phyloP scores from a whole-genome alignment of 1,140 invertebrate genomes.

The Pseudomyrmex pallidus region DNA sequence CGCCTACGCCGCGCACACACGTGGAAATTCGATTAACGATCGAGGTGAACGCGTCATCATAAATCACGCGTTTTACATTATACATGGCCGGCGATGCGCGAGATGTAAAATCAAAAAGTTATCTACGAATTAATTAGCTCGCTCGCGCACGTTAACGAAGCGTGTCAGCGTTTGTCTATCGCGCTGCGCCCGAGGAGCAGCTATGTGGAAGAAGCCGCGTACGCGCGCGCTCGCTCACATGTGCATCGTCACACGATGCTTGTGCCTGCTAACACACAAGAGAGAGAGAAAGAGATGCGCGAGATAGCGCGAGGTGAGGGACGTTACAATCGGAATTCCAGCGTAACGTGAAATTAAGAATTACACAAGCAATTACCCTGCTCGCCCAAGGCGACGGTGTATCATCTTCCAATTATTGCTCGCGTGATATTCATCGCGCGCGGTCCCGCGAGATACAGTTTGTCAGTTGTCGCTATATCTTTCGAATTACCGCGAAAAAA shows the following conservation, averaged over 20 bases:
- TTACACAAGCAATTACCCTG: constrained; percentile 84
- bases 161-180: constrained; percentile 79
- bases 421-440: constrained; percentile 73
- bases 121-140: constrained; percentile 79
- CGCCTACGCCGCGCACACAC: not conserved
- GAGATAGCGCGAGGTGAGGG: constrained; percentile 63
- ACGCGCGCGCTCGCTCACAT: constrained; percentile 3
- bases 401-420: constrained; percentile 84
- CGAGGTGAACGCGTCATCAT: constrained; percentile 36
- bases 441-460: constrained; percentile 17
- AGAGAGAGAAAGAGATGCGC: constrained; percentile 69
- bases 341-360: constrained; percentile 84
- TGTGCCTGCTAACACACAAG: constrained; percentile 57
- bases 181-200: constrained; percentile 29
- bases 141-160: constrained; percentile 76
- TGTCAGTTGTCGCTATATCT: constrained; percentile 12
- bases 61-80: constrained; percentile 48
- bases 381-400: constrained; percentile 80
- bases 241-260: constrained; percentile 41
- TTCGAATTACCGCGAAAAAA: not conserved
- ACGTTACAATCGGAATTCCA: constrained; percentile 79
- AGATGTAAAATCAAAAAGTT: constrained; percentile 66
- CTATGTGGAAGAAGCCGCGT: constrained; percentile 23
- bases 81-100: not conserved
- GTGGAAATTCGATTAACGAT: constrained; percentile 59